Evolutionary conservation across 2,797 vertebrate genomes (phyloP).

Genomic region (Euthynnus affinis): DNA sequence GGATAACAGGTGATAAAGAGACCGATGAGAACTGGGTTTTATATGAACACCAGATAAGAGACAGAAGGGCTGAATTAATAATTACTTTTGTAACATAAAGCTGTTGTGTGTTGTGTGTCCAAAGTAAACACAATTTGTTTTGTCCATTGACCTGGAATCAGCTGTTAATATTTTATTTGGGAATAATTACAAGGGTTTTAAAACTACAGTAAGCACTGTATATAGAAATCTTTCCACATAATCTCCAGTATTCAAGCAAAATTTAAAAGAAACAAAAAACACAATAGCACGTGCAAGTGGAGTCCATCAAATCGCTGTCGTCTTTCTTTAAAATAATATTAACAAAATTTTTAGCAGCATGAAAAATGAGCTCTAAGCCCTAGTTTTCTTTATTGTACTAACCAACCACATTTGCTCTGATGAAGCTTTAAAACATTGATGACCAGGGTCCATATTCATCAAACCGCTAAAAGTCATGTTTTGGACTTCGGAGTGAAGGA

Average conservation of each 20-base stretch:
- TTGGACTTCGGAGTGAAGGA: too few species aligned
- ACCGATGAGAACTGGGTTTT: background rate
- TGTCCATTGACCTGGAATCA: too few species aligned
- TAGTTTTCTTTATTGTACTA: too few species aligned
- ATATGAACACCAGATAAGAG: background rate
- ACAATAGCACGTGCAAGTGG: too few species aligned
- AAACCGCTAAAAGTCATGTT: too few species aligned
- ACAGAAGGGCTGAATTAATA: background rate
- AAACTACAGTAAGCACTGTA: too few species aligned
- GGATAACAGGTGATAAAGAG: slow-evolving; percentile 4
- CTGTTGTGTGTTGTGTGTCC: background rate
- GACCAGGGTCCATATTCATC: background rate
- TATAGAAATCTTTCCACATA: background rate
- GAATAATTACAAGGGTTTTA: too few species aligned
- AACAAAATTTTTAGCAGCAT: background rate
- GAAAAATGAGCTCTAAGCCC: background rate
- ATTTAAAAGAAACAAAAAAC: too few species aligned
- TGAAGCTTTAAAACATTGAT: background rate
- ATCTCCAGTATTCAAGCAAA: background rate
- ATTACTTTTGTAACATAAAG: background rate
- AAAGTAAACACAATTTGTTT: background rate
- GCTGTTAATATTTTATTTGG: background rate
- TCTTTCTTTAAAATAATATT: too few species aligned
- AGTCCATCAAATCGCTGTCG: too few species aligned
- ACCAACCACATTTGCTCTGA: background rate